Conservation (phyloP, 2,113 vertebrate genomes). For the Oreotragus oreotragus region DNA sequence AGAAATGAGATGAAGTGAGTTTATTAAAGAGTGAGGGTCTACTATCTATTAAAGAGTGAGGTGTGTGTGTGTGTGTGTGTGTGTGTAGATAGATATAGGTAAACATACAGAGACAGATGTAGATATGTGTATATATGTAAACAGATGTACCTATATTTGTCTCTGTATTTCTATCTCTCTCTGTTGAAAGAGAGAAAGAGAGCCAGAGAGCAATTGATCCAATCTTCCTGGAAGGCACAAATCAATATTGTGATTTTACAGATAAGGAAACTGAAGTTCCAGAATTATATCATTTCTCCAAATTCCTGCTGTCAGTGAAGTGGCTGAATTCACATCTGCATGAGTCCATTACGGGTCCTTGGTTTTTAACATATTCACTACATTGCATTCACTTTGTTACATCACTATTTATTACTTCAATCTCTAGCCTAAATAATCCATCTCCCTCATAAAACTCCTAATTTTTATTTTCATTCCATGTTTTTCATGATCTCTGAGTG, state of each 20-base stretch:
- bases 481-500: not conserved
- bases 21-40: too few species aligned
- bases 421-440: not conserved
- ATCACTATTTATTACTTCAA: not conserved
- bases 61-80: not conserved
- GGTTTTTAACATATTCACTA: not conserved
- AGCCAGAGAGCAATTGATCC: not conserved
- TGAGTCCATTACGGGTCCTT: not conserved
- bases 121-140: too few species aligned
- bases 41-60: too few species aligned
- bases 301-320: not conserved
- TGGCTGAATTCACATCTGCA: not conserved
- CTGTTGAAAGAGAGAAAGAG: not conserved
- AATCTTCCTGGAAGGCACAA: not conserved
- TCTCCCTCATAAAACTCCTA: not conserved
- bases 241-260: not conserved
- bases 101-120: not conserved
- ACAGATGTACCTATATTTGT: not conserved
- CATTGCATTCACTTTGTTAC: not conserved
- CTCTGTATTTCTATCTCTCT: not conserved
- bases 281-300: not conserved
- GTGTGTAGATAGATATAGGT: not conserved
- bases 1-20: too few species aligned
- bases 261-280: not conserved
- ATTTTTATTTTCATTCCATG: not conserved